Evolutionary conservation across 2,113 vertebrate genomes (phyloP).

Genomic region (Daboia siamensis): DNA sequence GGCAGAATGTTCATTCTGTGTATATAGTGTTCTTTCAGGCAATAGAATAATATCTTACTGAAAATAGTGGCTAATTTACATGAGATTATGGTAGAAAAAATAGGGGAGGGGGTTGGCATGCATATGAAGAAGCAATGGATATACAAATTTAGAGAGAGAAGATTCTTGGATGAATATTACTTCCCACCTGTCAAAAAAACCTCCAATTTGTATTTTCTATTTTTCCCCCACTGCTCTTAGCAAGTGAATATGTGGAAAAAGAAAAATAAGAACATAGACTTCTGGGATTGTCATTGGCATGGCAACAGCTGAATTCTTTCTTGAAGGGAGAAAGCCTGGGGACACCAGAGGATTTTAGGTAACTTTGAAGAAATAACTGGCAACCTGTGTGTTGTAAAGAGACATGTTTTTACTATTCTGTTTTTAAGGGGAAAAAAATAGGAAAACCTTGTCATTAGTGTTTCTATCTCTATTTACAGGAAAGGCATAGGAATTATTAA

Average conservation of each 20-base stretch:
- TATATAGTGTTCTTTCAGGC: conserved; percentile 36
- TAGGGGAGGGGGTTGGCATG: conserved; percentile 14
- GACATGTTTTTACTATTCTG: background rate
- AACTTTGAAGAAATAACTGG: background rate
- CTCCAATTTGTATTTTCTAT: background rate
- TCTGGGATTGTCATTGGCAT: conserved; percentile 25
- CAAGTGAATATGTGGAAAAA: background rate
- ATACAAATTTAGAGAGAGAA: background rate
- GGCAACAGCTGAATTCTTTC: conserved; percentile 9
- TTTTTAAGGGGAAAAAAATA: background rate
- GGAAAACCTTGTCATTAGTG: background rate
- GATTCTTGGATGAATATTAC: conserved; percentile 24
- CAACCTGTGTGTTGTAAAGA: background rate
- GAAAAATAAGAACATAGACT: background rate
- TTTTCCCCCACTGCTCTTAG: background rate
- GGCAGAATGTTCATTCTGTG: conserved; percentile 36
- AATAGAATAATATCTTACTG: conserved; percentile 27
- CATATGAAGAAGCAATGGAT: background rate
- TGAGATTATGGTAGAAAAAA: conserved; percentile 21
- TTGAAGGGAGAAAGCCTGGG: background rate
- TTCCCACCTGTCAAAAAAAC: conserved; percentile 55
- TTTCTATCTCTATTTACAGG: background rate
- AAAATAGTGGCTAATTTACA: conserved; percentile 49
- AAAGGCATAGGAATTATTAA: background rate
- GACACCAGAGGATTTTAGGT: background rate